Evolutionary conservation across 2,888 invertebrate species (phyloP), one percentile per base, ranked within the genome.

Genomic region (Hipparchia sbordonii): DNA sequence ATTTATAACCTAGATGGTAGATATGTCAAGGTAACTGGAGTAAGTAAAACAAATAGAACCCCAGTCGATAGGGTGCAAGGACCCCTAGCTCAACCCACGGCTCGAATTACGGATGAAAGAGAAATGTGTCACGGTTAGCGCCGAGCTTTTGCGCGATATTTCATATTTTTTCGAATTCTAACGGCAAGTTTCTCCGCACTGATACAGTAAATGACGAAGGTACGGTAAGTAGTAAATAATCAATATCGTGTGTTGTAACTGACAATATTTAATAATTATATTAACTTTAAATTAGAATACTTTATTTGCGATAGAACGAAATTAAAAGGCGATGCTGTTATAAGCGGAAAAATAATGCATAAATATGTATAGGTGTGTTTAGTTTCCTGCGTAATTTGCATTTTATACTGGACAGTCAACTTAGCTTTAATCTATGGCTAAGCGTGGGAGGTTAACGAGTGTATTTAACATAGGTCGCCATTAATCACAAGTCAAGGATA

Each of bases 361-460:
- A 13, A 45, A 56, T 10, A 59, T 8, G n/a, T n/a, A 23, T 51
- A 33, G 9, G 52, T 45, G 23, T 23, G 52, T 45, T 56, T 9
- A 39, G 8, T 54, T 54, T 67, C 13, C 56, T 45, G 6, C 48
- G n/a, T 60, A 23, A 33, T 56, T 68, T 68, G 60, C 57, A 59
- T 59, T 68, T 60, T 60, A 48, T 51, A 60, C 56, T 51, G 59
- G 67, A 56, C 51, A 23, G 23, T 67, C 48, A 57, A 66, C 66
- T 54, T 13, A 66, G 12, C 8, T 67, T 46, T 67, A 75, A 73
- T 71, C 68, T 72, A 69, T 71, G 65, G 78, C 74, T 67, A 52
- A 71, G 73, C 77, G 81, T 82, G 75, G 78, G 82, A 74, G 77
- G 78, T 56, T 57, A 70, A 66, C 79, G 74, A 81, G 78, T 69